These are phyloP conservation scores for Alligator sinensis DNA, from an alignment of 2,113 vertebrate species.

Conservation along the genomic window DNA sequence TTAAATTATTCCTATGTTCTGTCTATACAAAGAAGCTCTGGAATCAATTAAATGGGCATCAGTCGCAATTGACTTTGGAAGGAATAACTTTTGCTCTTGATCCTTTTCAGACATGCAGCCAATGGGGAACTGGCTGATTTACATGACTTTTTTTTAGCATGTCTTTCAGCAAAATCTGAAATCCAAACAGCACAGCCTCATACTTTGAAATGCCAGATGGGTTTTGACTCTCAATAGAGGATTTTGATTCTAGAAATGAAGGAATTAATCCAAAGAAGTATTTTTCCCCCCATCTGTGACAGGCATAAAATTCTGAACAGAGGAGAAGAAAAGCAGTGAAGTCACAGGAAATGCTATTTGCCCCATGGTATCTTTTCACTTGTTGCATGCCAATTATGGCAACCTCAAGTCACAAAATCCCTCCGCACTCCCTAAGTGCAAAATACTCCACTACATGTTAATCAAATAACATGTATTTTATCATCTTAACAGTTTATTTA, in stretches of 20 bases:
- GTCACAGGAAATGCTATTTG: not conserved
- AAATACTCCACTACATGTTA: not conserved
- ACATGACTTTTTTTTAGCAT: not conserved
- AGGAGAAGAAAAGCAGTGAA: not conserved
- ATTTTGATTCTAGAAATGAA: not conserved
- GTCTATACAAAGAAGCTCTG: conserved; percentile 52
- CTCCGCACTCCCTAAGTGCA: not conserved
- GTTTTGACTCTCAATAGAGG: not conserved
- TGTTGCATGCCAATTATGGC: fast-evolving
- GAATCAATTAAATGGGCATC: conserved; percentile 48
- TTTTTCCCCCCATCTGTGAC: not conserved
- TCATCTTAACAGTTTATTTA: conserved; percentile 17
- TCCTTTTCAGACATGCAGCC: conserved; percentile 24
- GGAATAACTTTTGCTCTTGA: conserved; percentile 62
- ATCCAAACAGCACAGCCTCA: conserved; percentile 31
- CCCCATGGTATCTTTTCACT: fast-evolving
- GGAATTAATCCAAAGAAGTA: not conserved
- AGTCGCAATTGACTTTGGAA: conserved; percentile 30
- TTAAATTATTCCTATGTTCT: conserved; percentile 42
- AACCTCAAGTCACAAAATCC: fast-evolving
- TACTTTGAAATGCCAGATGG: not conserved
- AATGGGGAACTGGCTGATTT: conserved; percentile 12
- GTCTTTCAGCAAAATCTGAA: conserved; percentile 49
- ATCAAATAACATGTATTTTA: not conserved
- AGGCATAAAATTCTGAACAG: fast-evolving